phyloP scores from a whole-genome alignment of 2,113 vertebrate species.

The Stegostoma tigrinum region DNA sequence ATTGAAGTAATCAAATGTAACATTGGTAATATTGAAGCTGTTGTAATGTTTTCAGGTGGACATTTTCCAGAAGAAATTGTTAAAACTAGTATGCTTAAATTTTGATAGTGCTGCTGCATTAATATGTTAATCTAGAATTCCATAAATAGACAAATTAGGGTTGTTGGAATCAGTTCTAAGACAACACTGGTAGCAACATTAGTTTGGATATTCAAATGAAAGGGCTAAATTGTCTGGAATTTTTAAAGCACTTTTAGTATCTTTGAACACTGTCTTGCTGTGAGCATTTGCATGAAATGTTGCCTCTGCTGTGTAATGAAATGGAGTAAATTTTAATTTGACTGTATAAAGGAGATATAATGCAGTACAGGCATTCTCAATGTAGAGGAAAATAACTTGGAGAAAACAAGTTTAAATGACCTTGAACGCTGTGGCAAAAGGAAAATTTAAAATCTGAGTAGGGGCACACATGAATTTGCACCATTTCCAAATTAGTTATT shows the following conservation, averaged over 20 bases:
- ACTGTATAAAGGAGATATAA: not conserved
- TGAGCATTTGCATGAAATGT: not conserved
- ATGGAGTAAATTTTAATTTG: not conserved
- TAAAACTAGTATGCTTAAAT: not conserved
- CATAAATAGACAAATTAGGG: not conserved
- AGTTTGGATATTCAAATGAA: not conserved
- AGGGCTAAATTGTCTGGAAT: not conserved
- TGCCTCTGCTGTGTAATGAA: not conserved
- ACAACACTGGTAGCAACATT: not conserved
- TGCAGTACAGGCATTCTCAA: not conserved
- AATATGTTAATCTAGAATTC: not conserved
- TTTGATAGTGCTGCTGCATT: not conserved
- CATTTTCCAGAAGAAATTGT: not conserved
- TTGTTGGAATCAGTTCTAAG: not conserved
- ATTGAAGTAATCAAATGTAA: not conserved
- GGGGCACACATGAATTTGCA: not conserved
- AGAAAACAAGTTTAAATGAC: not conserved
- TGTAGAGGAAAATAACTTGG: not conserved
- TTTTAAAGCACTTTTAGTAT: not conserved
- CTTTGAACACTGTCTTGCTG: not conserved
- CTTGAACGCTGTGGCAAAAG: not conserved
- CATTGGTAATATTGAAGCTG: not conserved
- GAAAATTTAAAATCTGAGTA: not conserved
- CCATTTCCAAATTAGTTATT: not conserved
- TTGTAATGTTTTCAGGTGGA: not conserved